These are phyloP conservation scores for Oscarella lobularis DNA, from an alignment of 37 sponge, comb jelly and placozoan species.

Conservation along the genomic window DNA sequence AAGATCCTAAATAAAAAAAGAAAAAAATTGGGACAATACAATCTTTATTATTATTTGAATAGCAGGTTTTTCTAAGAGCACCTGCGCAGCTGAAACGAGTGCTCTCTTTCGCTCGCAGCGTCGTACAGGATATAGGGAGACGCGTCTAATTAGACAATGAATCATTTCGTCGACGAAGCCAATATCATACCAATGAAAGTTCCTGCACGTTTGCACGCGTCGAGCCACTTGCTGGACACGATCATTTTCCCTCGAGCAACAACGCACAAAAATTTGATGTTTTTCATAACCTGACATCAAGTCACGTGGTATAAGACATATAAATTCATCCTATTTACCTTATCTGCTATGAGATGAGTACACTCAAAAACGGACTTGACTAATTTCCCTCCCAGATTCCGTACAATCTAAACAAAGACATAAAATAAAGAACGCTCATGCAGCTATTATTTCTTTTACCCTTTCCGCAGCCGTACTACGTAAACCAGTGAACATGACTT, in stretches of 20 bases:
- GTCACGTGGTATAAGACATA: background rate
- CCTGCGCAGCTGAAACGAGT: background rate
- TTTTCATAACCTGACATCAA: constrained; percentile 30
- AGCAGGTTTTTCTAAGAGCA: background rate
- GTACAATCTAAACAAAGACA: constrained; percentile 18
- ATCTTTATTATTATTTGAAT: background rate
- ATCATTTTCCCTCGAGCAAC: constrained; percentile 65
- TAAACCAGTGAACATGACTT: too few relatives aligned
- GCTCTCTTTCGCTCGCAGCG: background rate
- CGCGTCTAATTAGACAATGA: too few relatives aligned
- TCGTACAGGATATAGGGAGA: background rate
- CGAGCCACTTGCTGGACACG: constrained; percentile 59
- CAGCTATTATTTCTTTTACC: too few relatives aligned
- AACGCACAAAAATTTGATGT: constrained; percentile 71
- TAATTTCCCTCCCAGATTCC: constrained; percentile 45
- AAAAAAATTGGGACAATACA: background rate
- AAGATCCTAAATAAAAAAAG: constrained; percentile 37
- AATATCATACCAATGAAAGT: constrained; percentile 22
- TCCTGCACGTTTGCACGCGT: constrained; percentile 17
- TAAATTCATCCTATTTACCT: constrained; percentile 9
- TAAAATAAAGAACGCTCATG: too few relatives aligned
- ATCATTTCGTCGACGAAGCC: too few relatives aligned
- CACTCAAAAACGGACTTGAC: constrained; percentile 60
- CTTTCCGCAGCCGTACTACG: too few relatives aligned
- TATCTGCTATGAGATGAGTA: constrained; percentile 71